phyloP scores from a whole-genome alignment of 2,888 invertebrate genomes.

The Ptychoptera albimana region DNA sequence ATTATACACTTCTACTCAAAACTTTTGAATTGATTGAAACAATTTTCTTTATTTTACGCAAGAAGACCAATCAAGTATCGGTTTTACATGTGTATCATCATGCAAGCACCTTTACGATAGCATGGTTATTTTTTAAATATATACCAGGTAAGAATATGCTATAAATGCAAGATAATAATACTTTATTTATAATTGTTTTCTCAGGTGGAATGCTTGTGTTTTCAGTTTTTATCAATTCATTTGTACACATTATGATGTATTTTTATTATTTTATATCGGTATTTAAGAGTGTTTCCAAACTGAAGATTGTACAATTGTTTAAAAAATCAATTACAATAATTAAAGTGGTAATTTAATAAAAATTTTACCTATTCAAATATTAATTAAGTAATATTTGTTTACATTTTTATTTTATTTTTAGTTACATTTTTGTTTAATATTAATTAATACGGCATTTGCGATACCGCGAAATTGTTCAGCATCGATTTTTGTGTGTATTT shows the following conservation, averaged over 20 bases:
- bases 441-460: constrained; percentile 37
- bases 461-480: constrained; percentile 39
- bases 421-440: constrained; percentile 44
- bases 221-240: constrained; percentile 38
- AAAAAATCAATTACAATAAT: not conserved
- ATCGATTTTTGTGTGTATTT: constrained; percentile 35
- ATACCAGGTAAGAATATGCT: not conserved
- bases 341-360: not conserved
- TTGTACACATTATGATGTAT: constrained; percentile 52
- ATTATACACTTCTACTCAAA: constrained; percentile 31
- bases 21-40: constrained; percentile 46
- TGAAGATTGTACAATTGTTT: not conserved
- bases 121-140: constrained; percentile 30
- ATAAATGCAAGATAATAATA: no score
- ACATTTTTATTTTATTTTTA: constrained; percentile 24
- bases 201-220: constrained; percentile 43
- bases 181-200: constrained; percentile 13
- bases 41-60: constrained; percentile 34
- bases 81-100: constrained; percentile 54
- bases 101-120: constrained; percentile 35
- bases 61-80: constrained; percentile 37
- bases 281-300: constrained; percentile 31
- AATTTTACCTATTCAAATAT: not conserved
- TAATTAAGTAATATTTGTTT: not conserved
- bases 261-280: constrained; percentile 35